These are phyloP conservation scores for Lagopus leucura DNA, from an alignment of 2,113 vertebrate genomes.

Conservation along the genomic window DNA sequence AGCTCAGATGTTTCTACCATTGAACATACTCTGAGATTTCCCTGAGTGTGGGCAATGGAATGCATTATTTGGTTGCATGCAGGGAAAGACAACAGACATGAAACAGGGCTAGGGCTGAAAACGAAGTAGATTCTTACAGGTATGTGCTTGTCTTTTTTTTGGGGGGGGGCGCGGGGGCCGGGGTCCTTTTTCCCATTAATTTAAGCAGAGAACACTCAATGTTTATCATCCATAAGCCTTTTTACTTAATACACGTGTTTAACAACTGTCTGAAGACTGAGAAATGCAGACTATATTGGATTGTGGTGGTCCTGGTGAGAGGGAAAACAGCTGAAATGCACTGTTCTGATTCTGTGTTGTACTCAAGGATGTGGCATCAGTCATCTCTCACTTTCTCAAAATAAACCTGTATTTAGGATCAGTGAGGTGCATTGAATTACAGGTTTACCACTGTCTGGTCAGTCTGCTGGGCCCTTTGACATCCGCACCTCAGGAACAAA, in stretches of 20 bases:
- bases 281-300: background rate
- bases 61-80: rapidly evolving
- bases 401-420: background rate
- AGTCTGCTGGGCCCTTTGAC: background rate
- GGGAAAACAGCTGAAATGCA: background rate
- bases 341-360: background rate
- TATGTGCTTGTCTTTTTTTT: background rate
- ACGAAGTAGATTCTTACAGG: background rate
- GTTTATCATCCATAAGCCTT: background rate
- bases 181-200: background rate
- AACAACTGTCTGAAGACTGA: background rate
- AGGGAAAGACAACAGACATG: background rate
- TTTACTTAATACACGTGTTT: background rate
- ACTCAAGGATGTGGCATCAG: background rate
- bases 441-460: background rate
- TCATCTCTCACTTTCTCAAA: background rate
- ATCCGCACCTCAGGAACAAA: background rate
- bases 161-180: no score
- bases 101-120: background rate
- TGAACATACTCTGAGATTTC: background rate
- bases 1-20: background rate
- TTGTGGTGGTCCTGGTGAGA: background rate
- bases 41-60: background rate
- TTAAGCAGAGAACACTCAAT: background rate
- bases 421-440: background rate